These are phyloP conservation scores for Dreissena polymorpha DNA, from an alignment of 1,140 invertebrate genomes.

Conservation along the genomic window DNA sequence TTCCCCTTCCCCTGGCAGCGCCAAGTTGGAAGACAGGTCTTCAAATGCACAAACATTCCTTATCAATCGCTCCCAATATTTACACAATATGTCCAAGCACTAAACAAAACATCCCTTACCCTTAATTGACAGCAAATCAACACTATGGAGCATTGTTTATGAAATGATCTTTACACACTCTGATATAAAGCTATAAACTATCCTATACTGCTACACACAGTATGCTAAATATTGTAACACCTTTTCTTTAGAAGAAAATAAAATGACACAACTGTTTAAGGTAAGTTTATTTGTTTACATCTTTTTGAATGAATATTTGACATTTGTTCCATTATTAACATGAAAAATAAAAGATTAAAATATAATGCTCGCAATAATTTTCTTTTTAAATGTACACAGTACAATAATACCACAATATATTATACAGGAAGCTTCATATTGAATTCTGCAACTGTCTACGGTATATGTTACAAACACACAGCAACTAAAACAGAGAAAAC, in stretches of 20 bases:
- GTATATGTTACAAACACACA: no score
- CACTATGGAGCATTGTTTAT: background rate
- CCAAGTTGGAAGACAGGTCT: constrained; percentile 89
- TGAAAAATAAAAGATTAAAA: no score
- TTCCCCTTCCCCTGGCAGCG: constrained; percentile 84
- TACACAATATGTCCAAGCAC: no score
- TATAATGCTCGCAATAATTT: no score
- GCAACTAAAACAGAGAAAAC: no score
- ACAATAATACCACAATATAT: no score
- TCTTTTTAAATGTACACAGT: no score
- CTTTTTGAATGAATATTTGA: background rate
- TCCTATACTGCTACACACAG: background rate
- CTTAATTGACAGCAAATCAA: background rate
- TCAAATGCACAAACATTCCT: constrained; percentile 12
- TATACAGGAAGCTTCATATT: no score
- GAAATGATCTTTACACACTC: background rate
- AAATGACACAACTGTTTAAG: background rate
- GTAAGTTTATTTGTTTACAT: background rate
- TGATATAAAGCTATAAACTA: background rate
- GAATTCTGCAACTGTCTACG: no score
- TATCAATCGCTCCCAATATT: background rate
- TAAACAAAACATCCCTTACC: no score
- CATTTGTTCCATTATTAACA: background rate
- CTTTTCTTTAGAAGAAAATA: background rate
- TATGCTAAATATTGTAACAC: constrained; percentile 1